These are phyloP conservation scores for Rhodophaea formosa DNA, from an alignment of 2,888 invertebrate species.

Conservation along the genomic window DNA sequence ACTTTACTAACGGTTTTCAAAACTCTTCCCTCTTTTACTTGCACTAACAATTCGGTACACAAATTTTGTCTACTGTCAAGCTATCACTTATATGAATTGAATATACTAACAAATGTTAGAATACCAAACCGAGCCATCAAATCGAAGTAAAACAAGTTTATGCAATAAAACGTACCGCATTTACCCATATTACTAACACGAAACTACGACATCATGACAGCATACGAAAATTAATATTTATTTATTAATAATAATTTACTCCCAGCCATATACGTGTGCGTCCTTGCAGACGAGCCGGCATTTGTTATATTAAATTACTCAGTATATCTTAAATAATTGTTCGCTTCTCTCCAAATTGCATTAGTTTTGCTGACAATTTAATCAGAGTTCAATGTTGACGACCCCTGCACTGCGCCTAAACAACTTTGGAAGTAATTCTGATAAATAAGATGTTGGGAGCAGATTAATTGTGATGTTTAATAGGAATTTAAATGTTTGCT, in stretches of 20 bases:
- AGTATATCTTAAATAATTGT: background rate
- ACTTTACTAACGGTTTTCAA: too few relatives aligned
- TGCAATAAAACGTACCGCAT: too few relatives aligned
- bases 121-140: too few relatives aligned
- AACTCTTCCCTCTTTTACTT: too few relatives aligned
- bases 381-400: constrained; percentile 2
- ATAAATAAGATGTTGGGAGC: background rate
- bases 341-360: background rate
- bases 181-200: background rate
- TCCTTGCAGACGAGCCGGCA: background rate
- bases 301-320: background rate
- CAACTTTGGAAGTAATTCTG: background rate
- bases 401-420: background rate
- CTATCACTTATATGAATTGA: too few relatives aligned
- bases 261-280: background rate
- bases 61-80: too few relatives aligned
- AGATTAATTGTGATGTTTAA: background rate
- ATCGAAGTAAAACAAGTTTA: too few relatives aligned
- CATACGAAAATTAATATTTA: background rate
- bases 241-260: background rate
- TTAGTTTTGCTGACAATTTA: background rate
- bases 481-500: background rate
- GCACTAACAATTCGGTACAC: too few relatives aligned
- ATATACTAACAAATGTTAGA: too few relatives aligned
- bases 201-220: too few relatives aligned